These are phyloP conservation scores for Cyrtorhinus lividipennis DNA, from an alignment of 1,140 invertebrate genomes.

Conservation along the genomic window DNA sequence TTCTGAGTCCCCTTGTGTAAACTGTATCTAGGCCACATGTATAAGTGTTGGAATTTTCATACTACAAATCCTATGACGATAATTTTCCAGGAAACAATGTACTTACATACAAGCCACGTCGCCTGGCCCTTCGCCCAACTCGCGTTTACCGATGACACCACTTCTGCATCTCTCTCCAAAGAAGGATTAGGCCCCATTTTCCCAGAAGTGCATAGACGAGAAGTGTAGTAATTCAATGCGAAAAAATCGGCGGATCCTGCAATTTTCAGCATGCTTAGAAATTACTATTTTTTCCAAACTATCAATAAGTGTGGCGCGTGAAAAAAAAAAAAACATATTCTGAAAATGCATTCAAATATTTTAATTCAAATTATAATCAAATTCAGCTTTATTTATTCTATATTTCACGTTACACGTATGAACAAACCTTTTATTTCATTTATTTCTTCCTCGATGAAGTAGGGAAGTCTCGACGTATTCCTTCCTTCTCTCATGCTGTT, in stretches of 20 bases:
- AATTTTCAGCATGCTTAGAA: background rate
- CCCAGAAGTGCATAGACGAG: background rate
- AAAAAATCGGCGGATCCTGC: slow-evolving; percentile 11
- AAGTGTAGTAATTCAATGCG: slow-evolving; percentile 18
- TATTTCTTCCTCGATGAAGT: background rate
- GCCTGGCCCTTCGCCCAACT: no score
- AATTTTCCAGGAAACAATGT: no score
- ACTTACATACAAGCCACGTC: no score
- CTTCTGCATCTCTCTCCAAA: slow-evolving; percentile 1
- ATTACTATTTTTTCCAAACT: no score
- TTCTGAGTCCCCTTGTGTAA: no score
- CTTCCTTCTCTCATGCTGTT: slow-evolving; percentile 38
- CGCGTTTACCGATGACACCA: background rate
- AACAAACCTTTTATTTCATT: slow-evolving; percentile 1
- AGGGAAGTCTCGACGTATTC: background rate
- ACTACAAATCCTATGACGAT: no score
- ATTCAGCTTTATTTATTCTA: background rate
- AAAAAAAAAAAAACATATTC: no score
- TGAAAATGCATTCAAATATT: no score
- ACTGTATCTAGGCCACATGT: no score
- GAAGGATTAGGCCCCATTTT: background rate
- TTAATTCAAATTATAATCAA: background rate
- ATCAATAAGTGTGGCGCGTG: no score
- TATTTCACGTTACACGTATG: background rate
- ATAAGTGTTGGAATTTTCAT: no score